Base-by-base conservation (phyloP, 2,888 invertebrate genomes). In the Leptopilina syphax region DNA sequence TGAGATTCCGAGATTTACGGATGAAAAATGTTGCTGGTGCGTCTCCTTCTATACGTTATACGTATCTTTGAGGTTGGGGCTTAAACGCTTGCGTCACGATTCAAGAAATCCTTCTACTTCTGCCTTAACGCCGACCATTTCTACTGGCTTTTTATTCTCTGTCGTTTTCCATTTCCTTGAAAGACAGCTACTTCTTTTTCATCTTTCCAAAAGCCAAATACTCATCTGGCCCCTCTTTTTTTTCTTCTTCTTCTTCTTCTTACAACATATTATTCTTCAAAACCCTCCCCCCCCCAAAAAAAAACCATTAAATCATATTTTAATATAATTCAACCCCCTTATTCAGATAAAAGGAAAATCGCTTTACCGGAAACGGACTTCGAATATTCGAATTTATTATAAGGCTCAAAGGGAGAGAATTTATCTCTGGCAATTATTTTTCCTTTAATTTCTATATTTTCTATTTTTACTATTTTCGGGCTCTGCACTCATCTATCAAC, bases 11-110 rank as follows among this genome's bases (percentile, higher is more conserved):
- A 67, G 77, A 79, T 77, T 79, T 79, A 76, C 81, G 83, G 81
- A 84, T 85, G 85, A 85, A 83, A 83, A 85, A 83, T 85, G 82
- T 81, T 82, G 81, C 80, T 78, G 78, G 80, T 81, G 57, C 80
- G 73, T 81, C 78, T 81, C 82, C 81, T 79, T 80, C 82, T 79
- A 79, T 80, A 79, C 44, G 77, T 78, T 80, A 76, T 68, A 77
- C 83, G 70, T 82, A 77, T 68, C 77, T 57, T 68, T 65, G 76
- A 47, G 80, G 78, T 83, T 83, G 82, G 73, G 82, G 83, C 83
- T 86, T 86, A 84, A 83, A 79, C 81, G 83, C 80, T 82, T 81
- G 80, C 81, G 82, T 82, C 82, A 80, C 67, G 81, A 81, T 80
- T 78, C 81, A 77, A 80, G 77, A 79, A 83, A 84, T 82, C 80